A percentile compares a stretch with the other conserved stretches of the same genome.
Evolutionary conservation across 2,888 invertebrate species (phyloP).

Genomic region (Pemphredon lugubris): DNA sequence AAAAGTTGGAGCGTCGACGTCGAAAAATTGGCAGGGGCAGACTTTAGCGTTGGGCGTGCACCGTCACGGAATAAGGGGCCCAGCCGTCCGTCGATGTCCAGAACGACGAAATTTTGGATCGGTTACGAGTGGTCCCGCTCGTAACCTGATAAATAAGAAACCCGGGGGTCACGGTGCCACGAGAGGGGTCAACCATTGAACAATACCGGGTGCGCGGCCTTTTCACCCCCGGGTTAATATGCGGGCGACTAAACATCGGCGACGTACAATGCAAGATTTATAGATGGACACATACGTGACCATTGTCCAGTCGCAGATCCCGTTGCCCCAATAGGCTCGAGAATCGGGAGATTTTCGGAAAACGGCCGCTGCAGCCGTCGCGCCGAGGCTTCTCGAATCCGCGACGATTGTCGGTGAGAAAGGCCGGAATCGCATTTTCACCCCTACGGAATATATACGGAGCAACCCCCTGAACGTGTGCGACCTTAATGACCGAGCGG

Average conservation of each 20-base stretch:
- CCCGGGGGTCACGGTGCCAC: conserved; percentile 73
- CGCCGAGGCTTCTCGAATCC: conserved; percentile 21
- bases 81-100: too few species aligned
- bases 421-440: conserved; percentile 47
- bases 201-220: conserved; percentile 76
- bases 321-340: conserved; percentile 28
- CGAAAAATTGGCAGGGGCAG: too few species aligned
- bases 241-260: conserved; percentile 80
- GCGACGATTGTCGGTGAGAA: conserved; percentile 53
- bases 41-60: too few species aligned
- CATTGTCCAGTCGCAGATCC: conserved; percentile 69
- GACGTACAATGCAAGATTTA: conserved; percentile 80
- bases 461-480: conserved; percentile 26
- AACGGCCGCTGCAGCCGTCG: neutral
- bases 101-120: too few species aligned
- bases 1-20: too few species aligned
- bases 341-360: conserved; percentile 3
- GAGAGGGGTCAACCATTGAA: conserved; percentile 76
- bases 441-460: conserved; percentile 24
- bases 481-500: conserved; percentile 50
- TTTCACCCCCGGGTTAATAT: conserved; percentile 80
- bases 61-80: too few species aligned
- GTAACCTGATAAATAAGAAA: conserved; percentile 79
- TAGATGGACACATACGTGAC: conserved; percentile 73
- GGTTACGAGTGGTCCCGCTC: conserved; percentile 56